Evolutionary conservation across 2,888 invertebrate species (phyloP).

Genomic region (Heliconius hortense): DNA sequence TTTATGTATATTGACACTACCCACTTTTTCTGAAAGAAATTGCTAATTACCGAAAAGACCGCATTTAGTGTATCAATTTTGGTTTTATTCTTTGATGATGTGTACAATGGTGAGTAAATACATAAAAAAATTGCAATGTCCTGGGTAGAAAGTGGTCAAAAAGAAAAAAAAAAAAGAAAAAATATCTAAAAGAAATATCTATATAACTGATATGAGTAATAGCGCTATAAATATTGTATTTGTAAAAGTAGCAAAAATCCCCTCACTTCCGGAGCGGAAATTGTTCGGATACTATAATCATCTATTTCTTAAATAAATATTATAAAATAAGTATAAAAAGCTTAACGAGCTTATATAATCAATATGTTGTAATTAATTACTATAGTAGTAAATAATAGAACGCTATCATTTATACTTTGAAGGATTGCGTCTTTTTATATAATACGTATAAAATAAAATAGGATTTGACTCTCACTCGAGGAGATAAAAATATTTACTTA

Average conservation of each 20-base stretch:
- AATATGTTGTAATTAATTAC: neutral
- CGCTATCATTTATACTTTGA: neutral
- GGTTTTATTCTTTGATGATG: no score
- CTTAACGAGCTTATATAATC: constrained; percentile 13
- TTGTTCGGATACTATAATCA: constrained; percentile 45
- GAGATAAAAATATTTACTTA: no score
- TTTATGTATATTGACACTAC: no score
- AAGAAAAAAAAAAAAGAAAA: no score
- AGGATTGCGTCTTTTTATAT: neutral
- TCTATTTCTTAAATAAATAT: constrained; percentile 17
- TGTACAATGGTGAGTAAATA: no score
- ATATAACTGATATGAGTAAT: neutral
- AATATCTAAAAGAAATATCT: no score
- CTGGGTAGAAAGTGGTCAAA: no score
- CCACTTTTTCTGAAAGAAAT: no score
- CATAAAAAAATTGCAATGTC: no score
- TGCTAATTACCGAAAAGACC: no score
- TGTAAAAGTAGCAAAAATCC: constrained; percentile 17
- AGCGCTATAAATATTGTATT: neutral
- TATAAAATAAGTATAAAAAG: neutral
- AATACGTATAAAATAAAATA: neutral
- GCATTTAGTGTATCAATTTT: no score
- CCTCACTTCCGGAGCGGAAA: constrained; percentile 60
- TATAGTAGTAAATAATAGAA: neutral
- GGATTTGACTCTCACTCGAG: neutral